Evolutionary conservation across 37 sponge, comb jelly and placozoan genomes (phyloP).

Genomic region (Hormiphora californensis): DNA sequence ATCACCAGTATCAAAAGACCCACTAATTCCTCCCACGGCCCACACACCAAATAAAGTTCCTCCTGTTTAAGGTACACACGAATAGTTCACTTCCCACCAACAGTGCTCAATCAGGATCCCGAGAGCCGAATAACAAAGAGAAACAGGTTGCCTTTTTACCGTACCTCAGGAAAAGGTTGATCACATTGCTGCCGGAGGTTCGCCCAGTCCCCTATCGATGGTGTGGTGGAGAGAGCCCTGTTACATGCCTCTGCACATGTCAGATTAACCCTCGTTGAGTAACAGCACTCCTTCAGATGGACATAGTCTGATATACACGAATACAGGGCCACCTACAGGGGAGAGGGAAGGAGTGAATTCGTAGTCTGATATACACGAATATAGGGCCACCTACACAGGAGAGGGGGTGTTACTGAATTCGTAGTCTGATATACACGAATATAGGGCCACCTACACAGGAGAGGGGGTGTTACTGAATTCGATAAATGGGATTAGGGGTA

Average conservation of each 20-base stretch:
- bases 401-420: neutral
- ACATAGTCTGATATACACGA: neutral
- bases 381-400: neutral
- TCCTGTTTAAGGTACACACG: too few species aligned
- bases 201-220: neutral
- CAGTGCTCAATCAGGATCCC: too few species aligned
- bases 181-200: neutral
- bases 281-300: neutral
- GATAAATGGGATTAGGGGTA: too few species aligned
- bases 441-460: neutral
- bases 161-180: conserved; percentile 23
- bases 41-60: too few species aligned
- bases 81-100: too few species aligned
- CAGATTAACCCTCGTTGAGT: neutral
- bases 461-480: neutral
- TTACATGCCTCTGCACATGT: neutral
- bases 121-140: too few species aligned
- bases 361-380: neutral
- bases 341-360: neutral
- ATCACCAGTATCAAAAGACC: too few species aligned
- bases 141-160: neutral
- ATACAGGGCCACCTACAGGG: neutral
- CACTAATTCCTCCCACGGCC: too few species aligned
- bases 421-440: neutral
- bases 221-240: neutral